Conservation (phyloP, 2,797 vertebrate species). For the Graptemys geographica region DNA sequence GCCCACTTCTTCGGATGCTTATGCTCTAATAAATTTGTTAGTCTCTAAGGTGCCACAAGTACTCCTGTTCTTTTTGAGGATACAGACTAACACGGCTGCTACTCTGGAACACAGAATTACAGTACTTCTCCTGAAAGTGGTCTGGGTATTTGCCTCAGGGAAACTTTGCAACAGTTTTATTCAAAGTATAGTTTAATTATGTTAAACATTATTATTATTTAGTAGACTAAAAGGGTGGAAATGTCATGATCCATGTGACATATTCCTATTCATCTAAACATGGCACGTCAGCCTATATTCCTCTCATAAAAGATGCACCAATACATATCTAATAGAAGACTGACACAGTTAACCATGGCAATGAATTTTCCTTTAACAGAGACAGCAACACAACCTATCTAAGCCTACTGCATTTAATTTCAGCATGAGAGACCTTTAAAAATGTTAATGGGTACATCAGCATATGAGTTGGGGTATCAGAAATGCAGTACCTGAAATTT, state of each 20-base stretch:
- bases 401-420: neutral
- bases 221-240: neutral
- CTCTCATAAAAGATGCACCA: neutral
- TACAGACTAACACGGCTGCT: no score
- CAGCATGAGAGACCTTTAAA: neutral
- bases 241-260: neutral
- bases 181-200: neutral
- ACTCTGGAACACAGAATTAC: neutral
- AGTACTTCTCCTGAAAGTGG: neutral
- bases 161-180: neutral
- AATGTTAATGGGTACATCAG: neutral
- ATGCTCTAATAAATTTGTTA: no score
- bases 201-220: neutral
- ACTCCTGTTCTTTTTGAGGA: no score
- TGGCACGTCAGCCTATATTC: neutral
- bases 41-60: no score
- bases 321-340: neutral
- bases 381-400: neutral
- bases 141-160: neutral
- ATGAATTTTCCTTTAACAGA: neutral
- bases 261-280: slow-evolving; percentile 9
- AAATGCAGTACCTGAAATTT: neutral
- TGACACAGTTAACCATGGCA: neutral
- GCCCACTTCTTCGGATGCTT: no score
- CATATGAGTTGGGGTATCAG: neutral